A percentile compares a stretch with the other conserved stretches of the same genome.
Evolutionary conservation across 2,797 vertebrate genomes (phyloP).

Genomic region (Muscicapa comitata): DNA sequence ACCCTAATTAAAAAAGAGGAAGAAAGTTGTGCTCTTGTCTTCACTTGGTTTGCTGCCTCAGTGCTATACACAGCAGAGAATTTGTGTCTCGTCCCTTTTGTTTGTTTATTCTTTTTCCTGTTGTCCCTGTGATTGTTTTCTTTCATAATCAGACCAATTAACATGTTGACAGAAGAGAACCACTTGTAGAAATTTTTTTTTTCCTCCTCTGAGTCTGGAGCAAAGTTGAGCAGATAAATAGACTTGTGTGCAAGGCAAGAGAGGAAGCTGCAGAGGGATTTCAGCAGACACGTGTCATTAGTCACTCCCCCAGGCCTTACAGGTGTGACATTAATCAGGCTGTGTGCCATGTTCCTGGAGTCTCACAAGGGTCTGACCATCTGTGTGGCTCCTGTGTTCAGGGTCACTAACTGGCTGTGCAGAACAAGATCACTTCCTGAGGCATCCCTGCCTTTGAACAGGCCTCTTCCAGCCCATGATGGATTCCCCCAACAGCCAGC

Average conservation of each 20-base stretch:
- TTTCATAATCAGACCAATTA: constrained; percentile 59
- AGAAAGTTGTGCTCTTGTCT: neutral
- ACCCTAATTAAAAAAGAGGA: neutral
- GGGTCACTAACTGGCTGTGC: constrained; percentile 21
- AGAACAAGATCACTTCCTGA: constrained; percentile 31
- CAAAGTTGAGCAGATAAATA: neutral
- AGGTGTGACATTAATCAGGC: constrained; percentile 55
- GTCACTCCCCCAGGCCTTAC: constrained; percentile 13
- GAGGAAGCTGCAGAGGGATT: neutral
- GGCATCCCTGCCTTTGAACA: constrained; percentile 19
- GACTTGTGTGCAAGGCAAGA: neutral
- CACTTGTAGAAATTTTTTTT: neutral
- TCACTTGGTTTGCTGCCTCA: neutral
- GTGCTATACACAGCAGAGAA: neutral
- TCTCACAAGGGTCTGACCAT: neutral
- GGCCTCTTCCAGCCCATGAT: neutral
- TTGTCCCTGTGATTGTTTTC: neutral
- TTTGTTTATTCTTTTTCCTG: neutral
- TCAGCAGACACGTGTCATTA: neutral
- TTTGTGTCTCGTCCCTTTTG: neutral
- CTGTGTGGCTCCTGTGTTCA: neutral
- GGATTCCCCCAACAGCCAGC: neutral
- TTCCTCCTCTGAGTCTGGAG: neutral
- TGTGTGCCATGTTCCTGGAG: neutral
- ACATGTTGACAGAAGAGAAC: neutral